Evolutionary conservation across 2,113 vertebrate species (phyloP).

Genomic region (Sula dactylatra): DNA sequence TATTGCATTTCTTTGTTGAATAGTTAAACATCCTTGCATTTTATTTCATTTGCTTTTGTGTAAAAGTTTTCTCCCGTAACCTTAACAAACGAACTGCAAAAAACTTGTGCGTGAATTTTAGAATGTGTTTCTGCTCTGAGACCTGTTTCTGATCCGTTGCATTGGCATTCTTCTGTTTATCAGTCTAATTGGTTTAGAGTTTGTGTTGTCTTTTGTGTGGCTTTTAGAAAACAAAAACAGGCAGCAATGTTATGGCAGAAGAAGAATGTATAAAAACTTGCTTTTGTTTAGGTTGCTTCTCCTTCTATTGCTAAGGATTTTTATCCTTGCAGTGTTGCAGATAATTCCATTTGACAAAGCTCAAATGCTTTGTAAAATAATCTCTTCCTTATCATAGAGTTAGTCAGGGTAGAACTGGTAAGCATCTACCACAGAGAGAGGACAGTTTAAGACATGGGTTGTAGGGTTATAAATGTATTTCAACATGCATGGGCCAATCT

Average conservation of each 20-base stretch:
- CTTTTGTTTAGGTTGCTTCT: not conserved
- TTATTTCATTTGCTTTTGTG: not conserved
- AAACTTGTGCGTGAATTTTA: not conserved
- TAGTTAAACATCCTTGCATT: not conserved
- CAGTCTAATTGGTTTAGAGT: not conserved
- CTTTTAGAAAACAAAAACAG: not conserved
- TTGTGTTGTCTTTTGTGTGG: not conserved
- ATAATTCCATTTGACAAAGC: not conserved
- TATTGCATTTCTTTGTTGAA: not conserved
- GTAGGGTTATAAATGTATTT: not conserved
- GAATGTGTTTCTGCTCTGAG: not conserved
- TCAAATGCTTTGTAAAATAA: not conserved
- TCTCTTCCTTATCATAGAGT: not conserved
- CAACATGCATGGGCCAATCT: not conserved
- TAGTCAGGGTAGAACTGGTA: not conserved
- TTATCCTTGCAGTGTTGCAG: not conserved
- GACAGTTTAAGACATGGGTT: not conserved
- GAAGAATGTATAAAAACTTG: not conserved
- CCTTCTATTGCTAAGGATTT: not conserved
- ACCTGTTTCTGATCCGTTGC: not conserved
- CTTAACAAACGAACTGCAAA: not conserved
- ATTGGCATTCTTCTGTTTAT: not conserved
- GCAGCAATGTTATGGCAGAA: not conserved
- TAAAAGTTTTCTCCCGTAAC: not conserved
- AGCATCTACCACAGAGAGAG: not conserved